phyloP scores from a whole-genome alignment of 2,797 vertebrate species.

The Lagocephalus sceleratus region DNA sequence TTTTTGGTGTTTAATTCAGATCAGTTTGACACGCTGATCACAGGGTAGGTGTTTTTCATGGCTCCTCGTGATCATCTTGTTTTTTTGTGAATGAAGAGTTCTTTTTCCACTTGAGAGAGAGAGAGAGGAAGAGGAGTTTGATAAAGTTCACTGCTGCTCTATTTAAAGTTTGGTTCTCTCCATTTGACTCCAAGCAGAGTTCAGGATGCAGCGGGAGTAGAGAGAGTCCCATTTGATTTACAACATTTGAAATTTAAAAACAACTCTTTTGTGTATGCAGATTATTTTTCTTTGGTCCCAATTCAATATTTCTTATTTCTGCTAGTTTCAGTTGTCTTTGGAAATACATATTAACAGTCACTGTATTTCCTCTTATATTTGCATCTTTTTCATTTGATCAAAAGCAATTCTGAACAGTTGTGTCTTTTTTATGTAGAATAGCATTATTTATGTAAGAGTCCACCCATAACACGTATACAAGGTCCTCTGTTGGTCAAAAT shows the following conservation, averaged over 20 bases:
- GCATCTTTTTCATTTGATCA: no score
- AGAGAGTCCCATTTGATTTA: not conserved
- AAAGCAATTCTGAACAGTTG: no score
- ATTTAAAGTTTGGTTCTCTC: slow-evolving; percentile 1
- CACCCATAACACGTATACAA: no score
- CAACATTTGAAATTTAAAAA: not conserved
- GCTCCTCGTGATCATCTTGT: not conserved
- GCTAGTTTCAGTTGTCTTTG: no score
- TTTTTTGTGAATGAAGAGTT: not conserved
- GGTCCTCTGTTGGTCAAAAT: no score
- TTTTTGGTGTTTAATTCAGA: slow-evolving; percentile 16
- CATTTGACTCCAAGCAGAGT: not conserved
- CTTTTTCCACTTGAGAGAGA: not conserved
- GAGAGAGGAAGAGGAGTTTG: not conserved
- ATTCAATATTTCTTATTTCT: no score
- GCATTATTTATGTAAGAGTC: no score
- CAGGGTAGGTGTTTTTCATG: not conserved
- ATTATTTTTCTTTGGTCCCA: no score
- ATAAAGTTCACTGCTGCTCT: not conserved
- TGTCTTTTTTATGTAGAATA: no score
- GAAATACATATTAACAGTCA: no score
- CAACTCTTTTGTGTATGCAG: no score
- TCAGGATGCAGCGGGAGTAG: not conserved
- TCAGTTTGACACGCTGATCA: slow-evolving; percentile 5
- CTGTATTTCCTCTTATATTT: no score